Evolutionary conservation across 2,113 vertebrate genomes (phyloP).

Genomic region (Nannobrachium achirus): DNA sequence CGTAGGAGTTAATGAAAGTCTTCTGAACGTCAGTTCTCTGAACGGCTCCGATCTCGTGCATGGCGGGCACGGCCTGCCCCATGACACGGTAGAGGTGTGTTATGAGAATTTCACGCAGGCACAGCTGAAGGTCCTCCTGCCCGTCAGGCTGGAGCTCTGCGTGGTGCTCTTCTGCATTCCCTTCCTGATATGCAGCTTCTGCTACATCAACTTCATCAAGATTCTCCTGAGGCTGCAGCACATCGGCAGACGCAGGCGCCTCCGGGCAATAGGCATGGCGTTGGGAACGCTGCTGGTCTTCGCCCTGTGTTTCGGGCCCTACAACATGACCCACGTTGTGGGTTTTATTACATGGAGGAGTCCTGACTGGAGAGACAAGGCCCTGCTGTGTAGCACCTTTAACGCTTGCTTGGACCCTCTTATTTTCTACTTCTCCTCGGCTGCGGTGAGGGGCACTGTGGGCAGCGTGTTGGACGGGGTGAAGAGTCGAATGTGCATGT

Average conservation of each 20-base stretch:
- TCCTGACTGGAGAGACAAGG: constrained; percentile 81
- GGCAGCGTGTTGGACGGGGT: constrained; percentile 48
- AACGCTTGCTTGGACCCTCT: constrained; percentile 88
- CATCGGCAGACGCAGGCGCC: constrained; percentile 71
- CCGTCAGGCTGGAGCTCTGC: constrained; percentile 83
- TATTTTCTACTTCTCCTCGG: constrained; percentile 90
- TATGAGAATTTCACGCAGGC: constrained; percentile 77
- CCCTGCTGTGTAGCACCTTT: constrained; percentile 85
- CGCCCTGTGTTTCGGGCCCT: constrained; percentile 85
- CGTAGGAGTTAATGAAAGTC: neutral
- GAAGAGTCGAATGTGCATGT: constrained; percentile 40
- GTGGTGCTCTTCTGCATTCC: constrained; percentile 85
- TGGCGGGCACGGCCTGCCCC: neutral
- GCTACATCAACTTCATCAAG: constrained; percentile 81
- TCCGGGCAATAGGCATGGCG: constrained; percentile 80
- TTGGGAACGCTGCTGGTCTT: constrained; percentile 83
- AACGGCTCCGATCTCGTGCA: neutral
- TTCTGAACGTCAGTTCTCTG: neutral
- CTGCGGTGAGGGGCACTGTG: constrained; percentile 76
- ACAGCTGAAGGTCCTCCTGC: constrained; percentile 80
- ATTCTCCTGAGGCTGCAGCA: constrained; percentile 76
- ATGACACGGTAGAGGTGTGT: constrained; percentile 58
- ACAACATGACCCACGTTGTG: constrained; percentile 89
- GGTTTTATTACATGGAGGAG: constrained; percentile 72
- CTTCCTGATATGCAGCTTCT: constrained; percentile 79